These are phyloP conservation scores for Uria lomvia DNA, from an alignment of 2,113 vertebrate species.

Conservation along the genomic window DNA sequence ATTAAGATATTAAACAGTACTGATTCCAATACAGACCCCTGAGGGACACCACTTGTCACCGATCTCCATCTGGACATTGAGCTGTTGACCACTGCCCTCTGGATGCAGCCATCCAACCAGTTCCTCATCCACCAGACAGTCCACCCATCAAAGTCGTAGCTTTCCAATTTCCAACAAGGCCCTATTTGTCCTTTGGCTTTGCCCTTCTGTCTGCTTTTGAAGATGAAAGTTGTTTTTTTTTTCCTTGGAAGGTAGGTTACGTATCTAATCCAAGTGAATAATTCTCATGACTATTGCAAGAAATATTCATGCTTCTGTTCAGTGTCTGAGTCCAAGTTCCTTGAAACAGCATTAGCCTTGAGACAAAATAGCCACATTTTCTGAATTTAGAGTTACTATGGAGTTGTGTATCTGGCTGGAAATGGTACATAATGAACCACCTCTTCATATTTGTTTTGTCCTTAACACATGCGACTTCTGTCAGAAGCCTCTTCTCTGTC, in stretches of 20 bases:
- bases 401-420: not conserved
- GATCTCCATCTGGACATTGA: not conserved
- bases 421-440: not conserved
- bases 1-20: too few relatives aligned
- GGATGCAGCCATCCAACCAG: not conserved
- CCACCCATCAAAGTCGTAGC: not conserved
- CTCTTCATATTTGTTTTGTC: not conserved
- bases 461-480: rapidly evolving
- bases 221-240: not conserved
- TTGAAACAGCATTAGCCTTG: not conserved
- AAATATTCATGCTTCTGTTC: not conserved
- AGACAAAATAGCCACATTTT: not conserved
- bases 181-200: not conserved
- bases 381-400: not conserved
- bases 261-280: not conserved
- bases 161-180: not conserved
- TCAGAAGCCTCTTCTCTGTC: not conserved
- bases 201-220: not conserved
- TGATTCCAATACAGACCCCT: not conserved
- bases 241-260: not conserved
- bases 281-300: not conserved
- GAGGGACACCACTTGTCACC: not conserved
- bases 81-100: not conserved
- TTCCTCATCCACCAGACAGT: not conserved
- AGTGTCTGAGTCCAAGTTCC: not conserved